phyloP scores from a whole-genome alignment of 2,113 vertebrate genomes.

The Poeciliopsis prolifica region DNA sequence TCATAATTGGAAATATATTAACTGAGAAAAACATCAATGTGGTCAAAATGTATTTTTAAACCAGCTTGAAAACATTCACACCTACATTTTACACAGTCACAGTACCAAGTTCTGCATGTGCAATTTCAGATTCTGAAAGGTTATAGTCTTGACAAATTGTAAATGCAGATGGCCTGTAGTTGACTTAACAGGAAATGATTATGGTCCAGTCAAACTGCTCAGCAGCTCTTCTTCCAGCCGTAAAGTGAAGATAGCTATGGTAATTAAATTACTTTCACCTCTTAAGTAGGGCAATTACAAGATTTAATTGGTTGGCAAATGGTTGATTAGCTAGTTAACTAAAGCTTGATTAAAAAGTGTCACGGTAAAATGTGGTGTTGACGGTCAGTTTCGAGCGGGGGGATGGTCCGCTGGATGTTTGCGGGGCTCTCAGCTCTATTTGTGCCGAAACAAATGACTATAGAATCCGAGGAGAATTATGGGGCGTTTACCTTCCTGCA shows the following conservation, averaged over 20 bases:
- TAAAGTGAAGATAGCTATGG: slow-evolving; percentile 33
- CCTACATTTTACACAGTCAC: neutral
- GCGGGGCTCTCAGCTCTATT: slow-evolving; percentile 7
- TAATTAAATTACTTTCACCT: slow-evolving; percentile 67
- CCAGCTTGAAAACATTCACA: neutral
- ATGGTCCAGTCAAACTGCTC: slow-evolving; percentile 7
- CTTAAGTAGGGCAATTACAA: slow-evolving; percentile 65
- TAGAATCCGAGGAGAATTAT: slow-evolving; percentile 17
- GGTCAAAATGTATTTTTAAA: neutral
- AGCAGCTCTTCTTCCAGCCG: slow-evolving; percentile 32
- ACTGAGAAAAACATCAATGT: neutral
- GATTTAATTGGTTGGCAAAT: slow-evolving; percentile 67
- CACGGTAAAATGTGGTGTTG: slow-evolving; percentile 2
- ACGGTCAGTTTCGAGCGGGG: slow-evolving; percentile 20
- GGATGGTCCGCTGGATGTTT: neutral
- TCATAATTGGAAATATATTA: neutral
- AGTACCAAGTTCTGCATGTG: neutral
- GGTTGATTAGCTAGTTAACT: slow-evolving; percentile 65
- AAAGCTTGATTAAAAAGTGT: slow-evolving; percentile 61
- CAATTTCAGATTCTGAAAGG: slow-evolving; percentile 13
- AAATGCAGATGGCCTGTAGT: slow-evolving; percentile 18
- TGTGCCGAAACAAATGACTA: slow-evolving; percentile 21
- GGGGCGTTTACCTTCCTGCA: slow-evolving; percentile 29
- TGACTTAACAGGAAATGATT: slow-evolving; percentile 34
- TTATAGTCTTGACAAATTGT: slow-evolving; percentile 29